phyloP scores from a whole-genome alignment of 2,797 vertebrate genomes.

The Anolis apletophallus region DNA sequence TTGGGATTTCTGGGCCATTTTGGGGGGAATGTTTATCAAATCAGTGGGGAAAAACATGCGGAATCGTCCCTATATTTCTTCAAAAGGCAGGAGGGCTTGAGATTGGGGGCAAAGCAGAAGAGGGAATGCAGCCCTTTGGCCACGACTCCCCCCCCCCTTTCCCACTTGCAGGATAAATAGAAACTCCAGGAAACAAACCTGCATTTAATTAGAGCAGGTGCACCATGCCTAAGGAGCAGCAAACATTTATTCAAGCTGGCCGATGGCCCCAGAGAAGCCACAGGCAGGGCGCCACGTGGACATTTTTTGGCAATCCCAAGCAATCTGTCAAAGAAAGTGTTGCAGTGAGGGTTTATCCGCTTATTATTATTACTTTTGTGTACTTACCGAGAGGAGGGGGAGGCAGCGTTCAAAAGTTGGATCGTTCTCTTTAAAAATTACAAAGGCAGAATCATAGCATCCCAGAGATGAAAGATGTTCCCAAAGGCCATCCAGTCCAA shows the following conservation, averaged over 20 bases:
- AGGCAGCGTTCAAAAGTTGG: background rate
- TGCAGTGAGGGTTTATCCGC: background rate
- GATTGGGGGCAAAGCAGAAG: background rate
- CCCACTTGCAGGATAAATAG: conserved; percentile 2
- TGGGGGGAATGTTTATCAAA: too few relatives aligned
- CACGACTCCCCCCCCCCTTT: background rate
- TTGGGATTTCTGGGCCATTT: too few relatives aligned
- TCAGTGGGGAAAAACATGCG: too few relatives aligned
- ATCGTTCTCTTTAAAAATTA: background rate
- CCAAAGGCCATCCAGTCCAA: too few relatives aligned
- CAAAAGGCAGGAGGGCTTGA: background rate
- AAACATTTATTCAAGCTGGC: conserved; percentile 2
- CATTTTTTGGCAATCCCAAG: background rate
- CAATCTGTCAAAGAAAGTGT: background rate
- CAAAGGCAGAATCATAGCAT: too few relatives aligned
- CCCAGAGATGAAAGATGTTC: too few relatives aligned
- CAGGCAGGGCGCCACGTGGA: background rate
- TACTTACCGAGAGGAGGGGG: too few relatives aligned
- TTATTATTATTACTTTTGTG: too few relatives aligned
- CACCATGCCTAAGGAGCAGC: background rate
- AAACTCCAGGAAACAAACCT: conserved; percentile 20
- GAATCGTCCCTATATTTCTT: background rate
- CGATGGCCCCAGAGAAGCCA: background rate
- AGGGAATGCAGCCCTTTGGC: background rate
- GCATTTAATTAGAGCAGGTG: conserved; percentile 39